Conservation (phyloP, 2,113 vertebrate species). For the Podarcis cretensis region DNA sequence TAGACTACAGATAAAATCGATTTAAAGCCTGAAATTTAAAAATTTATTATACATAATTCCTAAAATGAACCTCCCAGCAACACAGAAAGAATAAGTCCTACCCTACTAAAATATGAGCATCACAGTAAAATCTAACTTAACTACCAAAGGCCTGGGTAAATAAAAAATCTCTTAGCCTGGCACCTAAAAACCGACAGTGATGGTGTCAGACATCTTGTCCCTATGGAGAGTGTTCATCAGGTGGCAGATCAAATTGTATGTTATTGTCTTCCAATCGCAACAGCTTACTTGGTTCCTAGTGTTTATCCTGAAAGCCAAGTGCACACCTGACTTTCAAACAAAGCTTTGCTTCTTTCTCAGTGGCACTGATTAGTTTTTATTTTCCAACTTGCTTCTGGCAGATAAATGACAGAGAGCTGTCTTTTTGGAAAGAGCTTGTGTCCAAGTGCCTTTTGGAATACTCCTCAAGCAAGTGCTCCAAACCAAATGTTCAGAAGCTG, state of each 20-base stretch:
- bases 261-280: neutral
- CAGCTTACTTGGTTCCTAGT: neutral
- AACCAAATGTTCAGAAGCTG: slow-evolving; percentile 89
- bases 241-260: neutral
- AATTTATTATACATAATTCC: too few relatives aligned
- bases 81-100: too few relatives aligned
- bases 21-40: too few relatives aligned
- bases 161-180: too few relatives aligned
- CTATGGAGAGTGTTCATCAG: too few relatives aligned
- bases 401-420: slow-evolving; percentile 87
- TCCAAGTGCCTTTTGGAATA: slow-evolving; percentile 94
- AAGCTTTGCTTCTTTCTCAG: neutral
- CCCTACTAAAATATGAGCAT: too few relatives aligned
- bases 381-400: slow-evolving; percentile 57
- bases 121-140: too few relatives aligned
- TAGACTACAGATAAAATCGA: too few relatives aligned
- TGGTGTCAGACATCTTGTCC: too few relatives aligned
- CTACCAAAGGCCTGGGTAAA: too few relatives aligned
- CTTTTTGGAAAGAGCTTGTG: slow-evolving; percentile 88
- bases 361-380: neutral
- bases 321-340: neutral
- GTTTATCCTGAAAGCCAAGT: neutral
- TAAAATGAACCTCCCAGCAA: too few relatives aligned
- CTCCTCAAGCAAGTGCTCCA: slow-evolving; percentile 88
- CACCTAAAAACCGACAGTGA: too few relatives aligned